Evolutionary conservation across 2,113 vertebrate species (phyloP).

Genomic region (Pseudopipra pipra): DNA sequence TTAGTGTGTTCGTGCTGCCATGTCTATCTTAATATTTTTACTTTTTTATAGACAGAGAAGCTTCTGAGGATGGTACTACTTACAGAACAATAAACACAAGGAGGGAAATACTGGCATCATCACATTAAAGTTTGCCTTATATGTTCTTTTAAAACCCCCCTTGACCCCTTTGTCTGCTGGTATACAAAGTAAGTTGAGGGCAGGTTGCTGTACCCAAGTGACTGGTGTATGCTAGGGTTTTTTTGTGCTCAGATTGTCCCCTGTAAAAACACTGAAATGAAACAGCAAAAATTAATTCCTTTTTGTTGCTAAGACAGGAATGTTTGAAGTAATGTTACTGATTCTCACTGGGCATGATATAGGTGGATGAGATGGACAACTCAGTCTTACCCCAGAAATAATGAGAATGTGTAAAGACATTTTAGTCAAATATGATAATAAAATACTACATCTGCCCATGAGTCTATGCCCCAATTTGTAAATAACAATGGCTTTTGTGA

Average conservation of each 20-base stretch:
- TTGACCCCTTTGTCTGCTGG: background rate
- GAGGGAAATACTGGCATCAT: background rate
- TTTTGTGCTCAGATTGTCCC: background rate
- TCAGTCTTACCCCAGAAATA: background rate
- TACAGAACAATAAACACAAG: background rate
- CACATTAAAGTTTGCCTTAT: background rate
- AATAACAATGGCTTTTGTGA: background rate
- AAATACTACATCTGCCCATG: background rate
- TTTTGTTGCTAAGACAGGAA: background rate
- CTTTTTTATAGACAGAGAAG: background rate
- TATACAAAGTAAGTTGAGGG: background rate
- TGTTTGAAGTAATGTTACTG: background rate
- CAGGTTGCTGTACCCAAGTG: background rate
- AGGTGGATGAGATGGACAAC: background rate
- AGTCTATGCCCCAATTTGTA: background rate
- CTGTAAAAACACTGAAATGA: background rate
- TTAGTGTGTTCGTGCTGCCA: background rate
- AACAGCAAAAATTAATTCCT: fast-evolving
- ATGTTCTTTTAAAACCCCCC: background rate
- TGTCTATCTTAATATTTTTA: background rate
- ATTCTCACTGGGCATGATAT: background rate
- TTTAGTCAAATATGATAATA: background rate
- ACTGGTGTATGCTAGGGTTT: fast-evolving
- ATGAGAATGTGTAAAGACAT: background rate
- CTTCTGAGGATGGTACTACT: background rate